A percentile compares a stretch with the other conserved stretches of the same genome.
These are phyloP conservation scores for Paedocypris micromegethes DNA, from an alignment of 2,797 vertebrate genomes.

Conservation along the genomic window DNA sequence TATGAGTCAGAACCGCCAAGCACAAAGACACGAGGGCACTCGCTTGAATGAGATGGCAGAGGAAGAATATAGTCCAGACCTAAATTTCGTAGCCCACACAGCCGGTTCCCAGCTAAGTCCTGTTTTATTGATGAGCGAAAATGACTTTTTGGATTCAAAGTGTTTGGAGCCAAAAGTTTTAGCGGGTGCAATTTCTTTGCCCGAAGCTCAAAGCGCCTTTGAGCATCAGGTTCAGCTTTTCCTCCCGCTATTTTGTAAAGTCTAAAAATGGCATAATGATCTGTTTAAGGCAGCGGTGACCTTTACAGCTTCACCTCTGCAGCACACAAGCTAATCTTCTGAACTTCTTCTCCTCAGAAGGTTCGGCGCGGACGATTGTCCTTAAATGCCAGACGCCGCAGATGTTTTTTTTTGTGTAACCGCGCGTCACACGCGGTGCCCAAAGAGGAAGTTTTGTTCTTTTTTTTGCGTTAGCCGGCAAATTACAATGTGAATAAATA, in stretches of 20 bases:
- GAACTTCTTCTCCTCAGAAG: constrained; percentile 18
- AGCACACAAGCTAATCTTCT: constrained; percentile 1
- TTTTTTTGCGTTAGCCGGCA: too few species aligned
- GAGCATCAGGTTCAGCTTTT: constrained; percentile 35
- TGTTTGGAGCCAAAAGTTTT: constrained; percentile 11
- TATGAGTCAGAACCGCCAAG: constrained; percentile 44
- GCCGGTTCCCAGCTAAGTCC: background rate
- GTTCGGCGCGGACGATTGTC: constrained; percentile 1
- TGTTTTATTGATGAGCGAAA: constrained; percentile 23
- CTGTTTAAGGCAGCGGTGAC: constrained; percentile 39
- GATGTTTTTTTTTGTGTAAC: background rate
- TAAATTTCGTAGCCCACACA: constrained; percentile 21
- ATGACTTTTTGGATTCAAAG: constrained; percentile 15
- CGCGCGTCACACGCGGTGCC: background rate
- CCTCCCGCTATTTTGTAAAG: constrained; percentile 16
- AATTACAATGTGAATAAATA: too few species aligned
- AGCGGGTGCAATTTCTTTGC: constrained; percentile 5
- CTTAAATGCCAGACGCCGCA: constrained; percentile 9
- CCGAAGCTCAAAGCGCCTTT: constrained; percentile 32
- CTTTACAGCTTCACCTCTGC: constrained; percentile 46
- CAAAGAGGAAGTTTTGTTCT: too few species aligned
- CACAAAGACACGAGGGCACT: constrained; percentile 34
- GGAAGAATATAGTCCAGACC: constrained; percentile 9
- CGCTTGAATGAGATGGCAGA: constrained; percentile 12
- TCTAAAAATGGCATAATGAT: constrained; percentile 43